Evolutionary conservation across 53 echinoderm and acorn worm species (phyloP).

Genomic region (Hippasteria phrygiana): DNA sequence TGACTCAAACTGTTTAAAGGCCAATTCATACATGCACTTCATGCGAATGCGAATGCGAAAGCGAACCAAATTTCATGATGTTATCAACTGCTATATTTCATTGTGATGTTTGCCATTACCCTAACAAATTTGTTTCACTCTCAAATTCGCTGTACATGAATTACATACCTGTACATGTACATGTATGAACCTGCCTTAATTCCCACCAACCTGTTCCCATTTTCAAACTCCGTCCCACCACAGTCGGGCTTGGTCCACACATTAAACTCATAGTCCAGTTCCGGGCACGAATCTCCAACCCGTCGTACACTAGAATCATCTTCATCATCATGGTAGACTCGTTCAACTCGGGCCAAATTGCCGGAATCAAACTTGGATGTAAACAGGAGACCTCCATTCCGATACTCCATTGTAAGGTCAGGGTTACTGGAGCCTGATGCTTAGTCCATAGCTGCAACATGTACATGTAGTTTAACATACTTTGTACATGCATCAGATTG

Average conservation of each 20-base stretch:
- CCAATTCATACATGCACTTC: too few species aligned
- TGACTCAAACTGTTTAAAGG: too few species aligned
- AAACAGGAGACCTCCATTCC: constrained; percentile 88
- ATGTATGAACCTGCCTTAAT: neutral
- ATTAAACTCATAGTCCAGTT: constrained; percentile 93
- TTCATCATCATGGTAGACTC: constrained; percentile 79
- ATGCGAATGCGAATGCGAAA: too few species aligned
- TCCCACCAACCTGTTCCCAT: constrained; percentile 83
- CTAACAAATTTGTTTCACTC: too few species aligned
- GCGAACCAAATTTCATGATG: too few species aligned
- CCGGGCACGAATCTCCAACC: constrained; percentile 76
- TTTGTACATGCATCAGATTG: too few species aligned
- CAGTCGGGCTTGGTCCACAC: constrained; percentile 98
- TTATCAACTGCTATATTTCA: too few species aligned
- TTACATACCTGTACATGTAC: too few species aligned
- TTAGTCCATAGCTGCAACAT: constrained; percentile 12
- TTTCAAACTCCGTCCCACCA: constrained; percentile 96
- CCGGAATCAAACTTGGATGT: constrained; percentile 99
- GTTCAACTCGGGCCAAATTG: constrained; percentile 93
- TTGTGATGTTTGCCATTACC: too few species aligned
- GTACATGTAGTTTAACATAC: too few species aligned
- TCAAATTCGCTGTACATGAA: too few species aligned
- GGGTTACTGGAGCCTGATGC: neutral
- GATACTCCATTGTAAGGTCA: constrained; percentile 74
- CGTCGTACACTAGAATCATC: constrained; percentile 65